Percentiles rank a stretch among this genome's conserved stretches.
Evolutionary conservation across 37 sponge, comb jelly and placozoan species (phyloP).

Genomic region (Tethya wilhelma): DNA sequence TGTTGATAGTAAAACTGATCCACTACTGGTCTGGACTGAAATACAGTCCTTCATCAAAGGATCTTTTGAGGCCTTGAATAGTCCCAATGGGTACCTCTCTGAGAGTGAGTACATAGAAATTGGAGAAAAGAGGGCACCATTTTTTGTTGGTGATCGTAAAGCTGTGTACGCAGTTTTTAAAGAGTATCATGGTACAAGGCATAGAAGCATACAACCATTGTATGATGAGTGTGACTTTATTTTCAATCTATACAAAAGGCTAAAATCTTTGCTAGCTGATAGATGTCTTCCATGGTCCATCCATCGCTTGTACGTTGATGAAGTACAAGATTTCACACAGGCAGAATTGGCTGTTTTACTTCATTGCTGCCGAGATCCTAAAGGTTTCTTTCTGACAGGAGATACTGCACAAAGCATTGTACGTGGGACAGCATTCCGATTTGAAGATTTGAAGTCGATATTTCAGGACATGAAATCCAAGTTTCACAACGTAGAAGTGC

Average conservation of each 20-base stretch:
- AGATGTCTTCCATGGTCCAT: constrained; percentile 46
- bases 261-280: too few relatives aligned
- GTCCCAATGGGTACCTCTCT: constrained; percentile 29
- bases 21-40: constrained; percentile 80
- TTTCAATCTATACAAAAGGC: constrained; percentile 41
- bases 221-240: constrained; percentile 80
- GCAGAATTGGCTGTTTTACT: constrained; percentile 68
- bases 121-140: constrained; percentile 68
- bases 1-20: neutral
- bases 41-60: constrained; percentile 86
- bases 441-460: constrained; percentile 61
- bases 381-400: constrained; percentile 67
- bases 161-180: constrained; percentile 60
- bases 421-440: too few relatives aligned
- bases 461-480: constrained; percentile 30
- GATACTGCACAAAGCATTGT: constrained; percentile 84
- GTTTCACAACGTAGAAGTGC: neutral
- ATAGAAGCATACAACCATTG: neutral
- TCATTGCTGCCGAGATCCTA: constrained; percentile 60
- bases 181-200: constrained; percentile 15
- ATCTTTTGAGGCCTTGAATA: constrained; percentile 54
- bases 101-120: constrained; percentile 50
- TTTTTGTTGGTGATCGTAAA: constrained; percentile 43
- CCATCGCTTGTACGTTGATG: constrained; percentile 76
- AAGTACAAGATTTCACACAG: constrained; percentile 84